These are phyloP conservation scores for Zophobas atratus DNA, from an alignment of 1,140 invertebrate genomes.

Conservation along the genomic window DNA sequence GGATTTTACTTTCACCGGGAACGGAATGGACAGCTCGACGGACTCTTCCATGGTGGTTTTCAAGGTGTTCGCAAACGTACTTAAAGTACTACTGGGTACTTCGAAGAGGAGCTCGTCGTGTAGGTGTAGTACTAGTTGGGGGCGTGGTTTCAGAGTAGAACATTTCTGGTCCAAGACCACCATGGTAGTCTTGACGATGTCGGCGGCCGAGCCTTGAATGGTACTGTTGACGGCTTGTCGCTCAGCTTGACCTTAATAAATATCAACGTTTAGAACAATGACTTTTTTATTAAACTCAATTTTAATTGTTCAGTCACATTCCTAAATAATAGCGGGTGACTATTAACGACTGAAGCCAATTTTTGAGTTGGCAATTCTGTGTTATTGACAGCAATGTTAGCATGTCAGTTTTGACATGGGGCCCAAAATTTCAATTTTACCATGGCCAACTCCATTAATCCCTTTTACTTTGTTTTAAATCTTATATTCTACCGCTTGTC, in stretches of 20 bases:
- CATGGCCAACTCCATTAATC: no score
- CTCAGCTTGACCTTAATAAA: constrained; percentile 84
- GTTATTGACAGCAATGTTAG: no score
- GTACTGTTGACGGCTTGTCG: constrained; percentile 95
- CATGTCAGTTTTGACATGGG: no score
- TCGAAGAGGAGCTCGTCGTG: constrained; percentile 98
- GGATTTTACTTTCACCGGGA: constrained; percentile 89
- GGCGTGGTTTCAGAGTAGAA: constrained; percentile 62
- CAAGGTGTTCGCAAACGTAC: constrained; percentile 77
- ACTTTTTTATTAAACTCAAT: no score
- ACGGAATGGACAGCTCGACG: constrained; percentile 79
- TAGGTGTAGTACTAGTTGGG: constrained; percentile 88
- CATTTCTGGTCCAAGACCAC: constrained; percentile 79
- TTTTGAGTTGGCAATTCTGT: no score
- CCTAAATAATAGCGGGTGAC: no score
- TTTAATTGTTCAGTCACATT: no score
- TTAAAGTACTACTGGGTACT: constrained; percentile 77
- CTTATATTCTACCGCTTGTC: no score
- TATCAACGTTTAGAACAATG: no score
- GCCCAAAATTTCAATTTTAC: no score
- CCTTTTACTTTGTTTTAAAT: no score
- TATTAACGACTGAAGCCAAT: no score
- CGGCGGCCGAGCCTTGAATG: constrained; percentile 96
- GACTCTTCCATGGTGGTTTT: constrained; percentile 87
- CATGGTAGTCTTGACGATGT: constrained; percentile 95